Base-by-base conservation (phyloP, 1,140 invertebrate species). In the Hyposmocoma kahamanoa region DNA sequence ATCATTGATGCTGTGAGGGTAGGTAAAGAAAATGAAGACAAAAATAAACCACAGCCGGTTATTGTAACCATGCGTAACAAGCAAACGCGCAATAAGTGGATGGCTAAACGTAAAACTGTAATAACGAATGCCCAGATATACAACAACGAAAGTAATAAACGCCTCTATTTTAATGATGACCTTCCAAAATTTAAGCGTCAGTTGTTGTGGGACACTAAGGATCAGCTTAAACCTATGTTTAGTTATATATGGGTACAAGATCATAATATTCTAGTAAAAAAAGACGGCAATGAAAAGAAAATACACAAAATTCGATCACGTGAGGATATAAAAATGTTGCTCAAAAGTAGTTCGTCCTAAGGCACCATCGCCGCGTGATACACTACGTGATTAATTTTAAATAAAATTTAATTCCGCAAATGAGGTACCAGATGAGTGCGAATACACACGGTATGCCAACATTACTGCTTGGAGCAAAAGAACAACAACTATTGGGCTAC, bases 181-280 rank as follows among this genome's bases (percentile, higher is more conserved):
- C 22, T 48, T 10, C 22, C 46, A 2, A 15, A 15, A 26, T 18
- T 18, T 24, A 48, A 28, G 13, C 21, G 38, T 6, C 36, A 26
- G 13, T 22, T 48, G 24, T 20, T 48, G 6, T 48, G 46, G 46
- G 32, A 38, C 1, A 19, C 24, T 18, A 48, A 38, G 20, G 41
- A 39, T 18, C 10, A 10, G 15, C 22, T 48, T 17, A 39, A 41
- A 26, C 22, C 36, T 6, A 20, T 19, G 6, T 41, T 48, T 28
- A 38, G 30, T n/a, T 48, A 48, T 20, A 48, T 48, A 1, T 48
- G 46, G 46, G 38, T 48, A 2, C 38, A 39, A 28, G 32, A 48
- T 21, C 15, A 20, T n/a, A 48, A 48, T 10, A 48, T 48, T 8
- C 38, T 48, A 13, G 46, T 41, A 6, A 48, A 48, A 13, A 48